Percentiles rank a stretch among this genome's conserved stretches.
Evolutionary conservation across 2,113 vertebrate genomes (phyloP).

Genomic region (Corythornis vintsioides): DNA sequence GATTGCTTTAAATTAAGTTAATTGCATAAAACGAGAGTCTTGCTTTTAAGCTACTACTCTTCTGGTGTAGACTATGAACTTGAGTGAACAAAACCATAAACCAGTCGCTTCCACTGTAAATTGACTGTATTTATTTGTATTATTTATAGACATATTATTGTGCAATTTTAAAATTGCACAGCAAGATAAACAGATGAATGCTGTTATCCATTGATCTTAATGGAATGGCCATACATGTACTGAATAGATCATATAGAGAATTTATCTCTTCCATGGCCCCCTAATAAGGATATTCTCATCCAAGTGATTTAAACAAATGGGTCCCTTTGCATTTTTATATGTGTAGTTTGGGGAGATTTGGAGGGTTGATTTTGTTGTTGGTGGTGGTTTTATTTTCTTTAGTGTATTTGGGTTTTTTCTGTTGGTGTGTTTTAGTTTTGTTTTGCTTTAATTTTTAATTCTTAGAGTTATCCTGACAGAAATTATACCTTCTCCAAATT

Average conservation of each 20-base stretch:
- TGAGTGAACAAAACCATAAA: background rate
- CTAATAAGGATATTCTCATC: background rate
- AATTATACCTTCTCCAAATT: rapidly evolving
- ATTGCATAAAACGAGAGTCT: background rate
- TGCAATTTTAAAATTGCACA: background rate
- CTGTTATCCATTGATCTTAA: rapidly evolving
- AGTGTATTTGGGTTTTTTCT: no score
- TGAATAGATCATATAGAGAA: background rate
- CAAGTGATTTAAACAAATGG: background rate
- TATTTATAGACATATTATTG: background rate
- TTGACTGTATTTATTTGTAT: background rate
- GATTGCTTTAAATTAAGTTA: background rate
- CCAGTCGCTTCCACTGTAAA: background rate
- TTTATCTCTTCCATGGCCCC: background rate
- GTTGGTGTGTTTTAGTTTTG: background rate
- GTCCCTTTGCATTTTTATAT: background rate
- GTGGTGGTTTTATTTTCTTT: background rate
- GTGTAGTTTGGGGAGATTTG: background rate
- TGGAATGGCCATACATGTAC: background rate
- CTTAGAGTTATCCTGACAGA: background rate
- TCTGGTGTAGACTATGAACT: background rate
- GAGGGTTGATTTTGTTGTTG: no score
- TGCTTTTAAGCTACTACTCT: background rate
- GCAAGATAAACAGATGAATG: background rate
- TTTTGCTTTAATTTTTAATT: background rate